phyloP scores from a whole-genome alignment of 2,113 vertebrate genomes.

The Neogobius melanostomus region DNA sequence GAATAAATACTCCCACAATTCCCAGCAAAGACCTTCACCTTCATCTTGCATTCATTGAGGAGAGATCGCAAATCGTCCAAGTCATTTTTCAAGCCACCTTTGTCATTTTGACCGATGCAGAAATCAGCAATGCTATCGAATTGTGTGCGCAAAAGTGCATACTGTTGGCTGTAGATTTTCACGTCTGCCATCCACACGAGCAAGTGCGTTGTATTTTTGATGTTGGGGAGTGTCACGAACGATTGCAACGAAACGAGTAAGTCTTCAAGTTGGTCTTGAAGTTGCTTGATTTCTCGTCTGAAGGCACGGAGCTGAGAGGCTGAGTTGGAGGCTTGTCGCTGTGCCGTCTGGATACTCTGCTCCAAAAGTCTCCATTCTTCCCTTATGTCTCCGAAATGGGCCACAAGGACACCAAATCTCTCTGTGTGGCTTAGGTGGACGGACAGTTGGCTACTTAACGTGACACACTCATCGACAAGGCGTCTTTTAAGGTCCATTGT shows the following conservation, averaged over 20 bases:
- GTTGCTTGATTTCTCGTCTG: conserved; percentile 62
- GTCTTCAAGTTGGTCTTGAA: conserved; percentile 71
- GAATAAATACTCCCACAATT: conserved; percentile 37
- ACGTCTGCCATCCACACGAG: conserved; percentile 73
- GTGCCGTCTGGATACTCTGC: conserved; percentile 73
- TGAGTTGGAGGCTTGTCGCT: conserved; percentile 70
- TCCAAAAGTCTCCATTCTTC: conserved; percentile 81
- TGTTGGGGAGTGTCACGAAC: conserved; percentile 38
- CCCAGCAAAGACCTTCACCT: conserved; percentile 26
- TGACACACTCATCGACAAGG: conserved; percentile 72
- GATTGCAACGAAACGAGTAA: conserved; percentile 48
- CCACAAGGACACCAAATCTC: conserved; percentile 76
- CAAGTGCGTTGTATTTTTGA: conserved; percentile 41
- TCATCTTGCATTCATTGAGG: conserved; percentile 65
- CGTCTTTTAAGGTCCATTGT: conserved; percentile 73
- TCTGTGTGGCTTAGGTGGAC: conserved; percentile 75
- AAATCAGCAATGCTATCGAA: conserved; percentile 79
- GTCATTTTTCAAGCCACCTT: conserved; percentile 67
- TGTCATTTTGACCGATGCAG: conserved; percentile 83
- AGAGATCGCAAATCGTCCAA: conserved; percentile 74
- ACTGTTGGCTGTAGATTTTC: conserved; percentile 68
- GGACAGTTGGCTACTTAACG: conserved; percentile 74
- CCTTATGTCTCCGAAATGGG: conserved; percentile 80
- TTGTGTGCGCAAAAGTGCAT: conserved; percentile 72
- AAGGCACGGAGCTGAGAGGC: conserved; percentile 70